Conservation (phyloP, 92 coral and sea anemone species). For the Heteractis magnifica region DNA sequence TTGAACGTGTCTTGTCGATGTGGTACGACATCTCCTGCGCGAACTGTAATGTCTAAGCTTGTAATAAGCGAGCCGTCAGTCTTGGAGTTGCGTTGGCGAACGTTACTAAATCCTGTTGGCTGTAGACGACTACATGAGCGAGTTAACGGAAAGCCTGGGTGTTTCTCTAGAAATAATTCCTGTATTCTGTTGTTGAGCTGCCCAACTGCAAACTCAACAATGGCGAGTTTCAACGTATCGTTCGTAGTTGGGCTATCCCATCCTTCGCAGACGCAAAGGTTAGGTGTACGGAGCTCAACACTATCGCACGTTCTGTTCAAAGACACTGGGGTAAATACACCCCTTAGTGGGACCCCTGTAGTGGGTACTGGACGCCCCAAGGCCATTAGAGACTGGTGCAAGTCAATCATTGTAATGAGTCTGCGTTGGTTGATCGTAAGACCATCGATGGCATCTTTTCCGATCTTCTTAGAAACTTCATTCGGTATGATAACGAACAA, state of each 20-base stretch:
- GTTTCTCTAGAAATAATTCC: constrained; percentile 20
- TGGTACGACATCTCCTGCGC: constrained; percentile 35
- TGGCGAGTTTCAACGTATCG: constrained; percentile 60
- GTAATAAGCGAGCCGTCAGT: constrained; percentile 50
- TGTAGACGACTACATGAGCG: constrained; percentile 68
- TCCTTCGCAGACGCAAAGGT: constrained; percentile 84
- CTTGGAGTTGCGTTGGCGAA: constrained; percentile 65
- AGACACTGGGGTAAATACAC: constrained; percentile 63
- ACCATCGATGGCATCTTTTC: constrained; percentile 61
- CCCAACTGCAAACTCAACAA: constrained; percentile 89
- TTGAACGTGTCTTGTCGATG: constrained; percentile 60
- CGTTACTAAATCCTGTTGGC: constrained; percentile 65
- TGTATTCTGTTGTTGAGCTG: constrained; percentile 67
- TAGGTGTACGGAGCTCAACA: constrained; percentile 71
- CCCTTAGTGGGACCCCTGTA: constrained; percentile 51
- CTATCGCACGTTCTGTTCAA: constrained; percentile 63
- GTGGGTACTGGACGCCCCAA: constrained; percentile 52
- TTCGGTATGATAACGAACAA: constrained; percentile 71
- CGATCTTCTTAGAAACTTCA: constrained; percentile 52
- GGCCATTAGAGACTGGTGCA: constrained; percentile 68
- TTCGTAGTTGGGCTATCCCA: constrained; percentile 82
- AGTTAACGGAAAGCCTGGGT: constrained; percentile 1
- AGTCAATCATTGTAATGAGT: constrained; percentile 69
- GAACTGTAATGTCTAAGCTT: constrained; percentile 50
- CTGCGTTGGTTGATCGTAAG: constrained; percentile 70